These are phyloP conservation scores for Proteles cristata DNA, from an alignment of 2,113 vertebrate species.

Conservation along the genomic window DNA sequence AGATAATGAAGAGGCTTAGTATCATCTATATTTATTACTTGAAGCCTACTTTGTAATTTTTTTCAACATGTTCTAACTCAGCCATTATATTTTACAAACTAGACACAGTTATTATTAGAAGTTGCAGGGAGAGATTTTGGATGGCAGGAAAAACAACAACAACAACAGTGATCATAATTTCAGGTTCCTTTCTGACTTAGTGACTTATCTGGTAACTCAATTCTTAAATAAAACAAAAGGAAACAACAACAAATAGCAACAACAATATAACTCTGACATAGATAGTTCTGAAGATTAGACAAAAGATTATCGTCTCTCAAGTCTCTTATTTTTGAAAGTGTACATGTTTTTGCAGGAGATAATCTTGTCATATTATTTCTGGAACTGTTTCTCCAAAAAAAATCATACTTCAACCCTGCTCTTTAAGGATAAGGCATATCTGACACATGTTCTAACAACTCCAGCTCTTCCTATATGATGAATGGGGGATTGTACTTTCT, in stretches of 20 bases:
- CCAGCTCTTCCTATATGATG: not conserved
- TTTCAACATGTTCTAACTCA: not conserved
- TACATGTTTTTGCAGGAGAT: not conserved
- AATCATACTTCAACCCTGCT: not conserved
- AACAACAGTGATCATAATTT: not conserved
- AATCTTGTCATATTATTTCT: not conserved
- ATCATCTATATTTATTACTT: conserved; percentile 28
- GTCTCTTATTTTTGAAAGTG: not conserved
- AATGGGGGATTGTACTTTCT: not conserved
- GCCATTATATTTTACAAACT: not conserved
- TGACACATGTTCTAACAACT: not conserved
- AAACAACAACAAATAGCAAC: not conserved
- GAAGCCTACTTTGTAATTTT: not conserved
- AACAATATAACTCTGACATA: not conserved
- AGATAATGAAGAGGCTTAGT: not conserved
- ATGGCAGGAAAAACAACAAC: not conserved
- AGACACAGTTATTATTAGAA: not conserved
- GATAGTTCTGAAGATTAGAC: not conserved
- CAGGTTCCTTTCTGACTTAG: conserved; percentile 5
- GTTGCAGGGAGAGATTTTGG: not conserved
- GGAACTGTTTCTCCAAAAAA: not conserved
- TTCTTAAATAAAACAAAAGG: conserved; percentile 33
- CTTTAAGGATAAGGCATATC: not conserved
- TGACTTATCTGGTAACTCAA: not conserved
- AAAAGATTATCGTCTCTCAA: not conserved